Base-by-base conservation (phyloP, 2,113 vertebrate species). In the Dendrocopos noguchii region DNA sequence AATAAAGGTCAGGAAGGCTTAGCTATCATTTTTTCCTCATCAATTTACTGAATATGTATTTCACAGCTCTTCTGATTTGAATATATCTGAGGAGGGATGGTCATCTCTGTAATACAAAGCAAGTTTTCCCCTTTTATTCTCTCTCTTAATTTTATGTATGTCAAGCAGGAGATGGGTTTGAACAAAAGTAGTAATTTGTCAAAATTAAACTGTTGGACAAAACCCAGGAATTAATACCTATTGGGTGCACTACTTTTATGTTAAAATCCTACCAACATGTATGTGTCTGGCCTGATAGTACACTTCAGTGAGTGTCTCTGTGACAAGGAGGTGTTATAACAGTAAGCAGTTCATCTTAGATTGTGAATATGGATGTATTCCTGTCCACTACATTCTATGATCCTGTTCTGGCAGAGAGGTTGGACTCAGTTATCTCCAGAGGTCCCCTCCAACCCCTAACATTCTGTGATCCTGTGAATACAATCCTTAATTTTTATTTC, bases 1-100 rank as follows among this genome's bases (percentile, higher is more conserved):
- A 34, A 66, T 56, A 98, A 98, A 98, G 98, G 97, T 98, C 97
- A 97, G 97, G 96, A 97, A 94, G 95, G 86, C 89, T 97, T 91
- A 94, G 79, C 90, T 92, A 95, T 96, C 82, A 87, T 94, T 96
- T 97, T 75, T 92, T 81, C 86, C 65, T 68, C 84, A 94, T 97
- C 91, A 87, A 88, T 96, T 97, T 94, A 90, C 93, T 95, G 89
- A 97, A 91, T 96, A 97, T 97, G 97, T 97, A 97, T 98, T 98
- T 97, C 74, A 87, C 74, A 76, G 14, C 60, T 91, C 50, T 96
- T 96, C 86, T 71, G 85, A 96, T 95, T 95, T 96, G 86, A 97
- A 92, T 95, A 90, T 44, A 42, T 93, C 91, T 92, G 81, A 89
- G 73, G 59, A 96, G 81, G 64, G 88, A 91, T 81, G 63, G 50